Base-by-base conservation (phyloP, 2,113 vertebrate genomes). In the Macrotus californicus region DNA sequence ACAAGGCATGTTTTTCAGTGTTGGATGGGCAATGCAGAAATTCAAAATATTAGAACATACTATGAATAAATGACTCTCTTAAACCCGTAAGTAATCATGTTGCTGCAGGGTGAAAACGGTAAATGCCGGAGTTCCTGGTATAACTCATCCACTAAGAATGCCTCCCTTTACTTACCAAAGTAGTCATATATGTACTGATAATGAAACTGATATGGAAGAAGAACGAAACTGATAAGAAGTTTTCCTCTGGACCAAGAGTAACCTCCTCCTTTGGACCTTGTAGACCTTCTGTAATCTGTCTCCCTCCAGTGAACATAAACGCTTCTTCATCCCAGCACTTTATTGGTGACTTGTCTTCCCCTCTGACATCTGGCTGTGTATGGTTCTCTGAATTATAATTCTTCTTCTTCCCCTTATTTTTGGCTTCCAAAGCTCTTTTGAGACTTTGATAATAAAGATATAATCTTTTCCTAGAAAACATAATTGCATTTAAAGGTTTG, bases 61-160 rank as follows among this genome's bases (percentile, higher is more conserved):
- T 13, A 90, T 22, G 64, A 94, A 95, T 94, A 97, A 98, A 97
- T 91, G 3, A 64, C 81, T 88, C 29, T 77, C 13, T 91, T 93
- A 83, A 95, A 43, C 50, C 43, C 82, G n/a, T 8, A 69, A 96
- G 79, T 66, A 66, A 87, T 83, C 43, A 34, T 34, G 59, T 36
- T 34, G 29, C 18, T n/a, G 3, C n/a, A 90, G 39, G 18, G 43
- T n/a, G 5, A 76, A 88, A 29, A 72, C 11, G 31, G 0, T 16
- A 0, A 13, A 0, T 31, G n/a, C 94, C 66, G 70, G 61, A 72
- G 15, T 43, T 83, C 70, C 1, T 73, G 73, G 69, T 72, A 41
- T 0, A 52, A 1, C 0, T 2, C 13, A 77, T 46, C 3, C 26
- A 85, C 87, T 84, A 69, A 46, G 26, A 72, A n/a, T 18, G 22